Percentiles rank a stretch among this genome's conserved stretches.
phyloP scores from a whole-genome alignment of 2,113 vertebrate genomes.

The Mobula birostris region DNA sequence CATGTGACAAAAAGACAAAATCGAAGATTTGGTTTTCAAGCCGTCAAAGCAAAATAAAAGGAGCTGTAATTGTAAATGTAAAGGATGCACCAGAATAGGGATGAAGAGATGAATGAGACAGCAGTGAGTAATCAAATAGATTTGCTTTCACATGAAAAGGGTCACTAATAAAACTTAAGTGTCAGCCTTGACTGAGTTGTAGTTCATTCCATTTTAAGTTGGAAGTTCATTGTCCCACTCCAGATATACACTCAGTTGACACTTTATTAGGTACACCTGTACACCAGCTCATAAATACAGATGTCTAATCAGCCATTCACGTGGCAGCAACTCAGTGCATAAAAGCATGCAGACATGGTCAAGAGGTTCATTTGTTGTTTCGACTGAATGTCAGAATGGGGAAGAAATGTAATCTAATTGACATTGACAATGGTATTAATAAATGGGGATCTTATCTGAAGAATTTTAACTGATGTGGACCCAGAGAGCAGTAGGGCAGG shows the following conservation, averaged over 20 bases:
- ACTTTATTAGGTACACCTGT: too few species aligned
- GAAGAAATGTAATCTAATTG: too few species aligned
- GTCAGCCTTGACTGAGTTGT: background rate
- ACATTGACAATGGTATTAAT: too few species aligned
- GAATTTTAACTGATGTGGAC: too few species aligned
- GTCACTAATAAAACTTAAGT: background rate
- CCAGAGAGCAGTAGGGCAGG: too few species aligned
- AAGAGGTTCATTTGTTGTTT: too few species aligned
- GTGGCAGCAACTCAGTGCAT: too few species aligned
- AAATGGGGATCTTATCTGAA: too few species aligned
- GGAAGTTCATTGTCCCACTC: background rate
- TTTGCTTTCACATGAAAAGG: background rate
- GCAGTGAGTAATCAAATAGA: background rate
- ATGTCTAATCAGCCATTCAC: too few species aligned
- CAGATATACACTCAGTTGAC: background rate
- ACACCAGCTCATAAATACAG: too few species aligned
- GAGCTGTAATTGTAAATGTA: background rate
- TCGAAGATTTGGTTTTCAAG: background rate
- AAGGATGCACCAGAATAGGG: background rate
- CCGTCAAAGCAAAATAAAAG: background rate
- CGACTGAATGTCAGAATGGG: too few species aligned
- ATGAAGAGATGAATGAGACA: slow-evolving; percentile 1
- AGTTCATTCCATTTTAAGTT: background rate
- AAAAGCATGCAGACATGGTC: too few species aligned
- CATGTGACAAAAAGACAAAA: background rate